These are phyloP conservation scores for Polietes domitor DNA, from an alignment of 2,888 invertebrate species.

Conservation along the genomic window DNA sequence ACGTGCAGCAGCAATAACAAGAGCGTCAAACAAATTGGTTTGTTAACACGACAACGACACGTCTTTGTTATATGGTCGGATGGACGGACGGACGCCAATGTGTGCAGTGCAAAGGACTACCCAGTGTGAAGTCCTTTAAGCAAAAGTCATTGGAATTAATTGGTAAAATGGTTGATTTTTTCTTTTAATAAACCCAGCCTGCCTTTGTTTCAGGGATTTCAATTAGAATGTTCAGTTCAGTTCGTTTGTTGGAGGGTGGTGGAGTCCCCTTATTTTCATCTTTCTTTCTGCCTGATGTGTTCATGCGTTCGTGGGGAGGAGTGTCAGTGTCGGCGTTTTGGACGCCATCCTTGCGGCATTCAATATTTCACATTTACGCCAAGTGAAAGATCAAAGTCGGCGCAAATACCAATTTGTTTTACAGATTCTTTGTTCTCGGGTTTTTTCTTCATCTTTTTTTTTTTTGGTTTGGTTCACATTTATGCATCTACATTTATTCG, in stretches of 20 bases:
- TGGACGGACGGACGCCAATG: background rate
- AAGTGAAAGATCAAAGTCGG: constrained; percentile 59
- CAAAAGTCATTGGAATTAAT: constrained; percentile 72
- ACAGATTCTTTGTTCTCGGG: background rate
- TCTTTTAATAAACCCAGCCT: background rate
- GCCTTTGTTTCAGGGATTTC: background rate
- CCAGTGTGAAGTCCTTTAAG: background rate
- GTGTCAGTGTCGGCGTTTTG: background rate
- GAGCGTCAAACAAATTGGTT: constrained; percentile 51
- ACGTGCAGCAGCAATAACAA: constrained; percentile 16
- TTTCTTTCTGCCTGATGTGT: constrained; percentile 29
- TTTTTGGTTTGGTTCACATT: background rate
- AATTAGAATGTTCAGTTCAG: constrained; percentile 38
- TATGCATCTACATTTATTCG: background rate
- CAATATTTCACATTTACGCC: constrained; percentile 47
- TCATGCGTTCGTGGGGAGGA: background rate
- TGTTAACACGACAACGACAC: constrained; percentile 44
- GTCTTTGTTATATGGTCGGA: background rate
- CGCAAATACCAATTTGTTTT: background rate
- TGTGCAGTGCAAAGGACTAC: background rate
- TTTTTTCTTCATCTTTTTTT: background rate
- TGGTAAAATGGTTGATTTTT: constrained; percentile 78
- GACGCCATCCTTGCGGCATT: constrained; percentile 31
- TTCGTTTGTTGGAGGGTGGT: background rate
- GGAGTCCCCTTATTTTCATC: background rate